Evolutionary conservation across 2,888 invertebrate genomes (phyloP), one percentile per base, ranked within the genome.

Genomic region (Sympetrum striolatum): DNA sequence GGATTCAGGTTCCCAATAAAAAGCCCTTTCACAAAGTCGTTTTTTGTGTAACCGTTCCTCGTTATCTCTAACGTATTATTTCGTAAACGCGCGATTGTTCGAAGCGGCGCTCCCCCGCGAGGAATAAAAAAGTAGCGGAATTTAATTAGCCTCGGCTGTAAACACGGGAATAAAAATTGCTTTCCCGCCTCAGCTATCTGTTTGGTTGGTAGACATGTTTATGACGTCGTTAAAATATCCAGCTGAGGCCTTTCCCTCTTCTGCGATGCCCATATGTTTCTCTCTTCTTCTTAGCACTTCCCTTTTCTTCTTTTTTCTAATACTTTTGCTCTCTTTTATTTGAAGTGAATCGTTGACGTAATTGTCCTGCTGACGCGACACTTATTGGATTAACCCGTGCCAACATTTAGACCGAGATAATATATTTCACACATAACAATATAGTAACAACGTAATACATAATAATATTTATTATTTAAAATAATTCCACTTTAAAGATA

Each of bases 191-290:
- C 18, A 39, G 80, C 25, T 37, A 80, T 80, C 80, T 37, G 80
- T 80, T 80, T 80, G 22, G 80, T 37, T 80, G 80, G 80, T 39
- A 80, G 80, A 35, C 39, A 80, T 80, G 80, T 80, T 80, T 80
- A 80, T 80, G 80, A 80, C 80, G 80, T 80, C 80, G 80, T 80
- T 80, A 80, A 80, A 80, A 80, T 25, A 37, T 73, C 73, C 73
- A 4, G 31, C 25, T 3, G n/a, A 73, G 15, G 18, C 73, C 73
- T 73, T 25, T n/a, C 73, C 2, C 80, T 80, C 35, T 37, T 80
- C 37, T 22, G 14, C n/a, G n/a, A 2, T 79, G 2, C 79, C 79
- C 35, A 14, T 37, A 25, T 37, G 8, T 39, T 15, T 35, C 18
- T 14, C 31, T 80, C 31, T 25, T 25, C 79, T 10, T 31, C 79